These are phyloP conservation scores for Acanthurus leucopareius DNA, from an alignment of 2,797 vertebrate genomes.

Conservation along the genomic window DNA sequence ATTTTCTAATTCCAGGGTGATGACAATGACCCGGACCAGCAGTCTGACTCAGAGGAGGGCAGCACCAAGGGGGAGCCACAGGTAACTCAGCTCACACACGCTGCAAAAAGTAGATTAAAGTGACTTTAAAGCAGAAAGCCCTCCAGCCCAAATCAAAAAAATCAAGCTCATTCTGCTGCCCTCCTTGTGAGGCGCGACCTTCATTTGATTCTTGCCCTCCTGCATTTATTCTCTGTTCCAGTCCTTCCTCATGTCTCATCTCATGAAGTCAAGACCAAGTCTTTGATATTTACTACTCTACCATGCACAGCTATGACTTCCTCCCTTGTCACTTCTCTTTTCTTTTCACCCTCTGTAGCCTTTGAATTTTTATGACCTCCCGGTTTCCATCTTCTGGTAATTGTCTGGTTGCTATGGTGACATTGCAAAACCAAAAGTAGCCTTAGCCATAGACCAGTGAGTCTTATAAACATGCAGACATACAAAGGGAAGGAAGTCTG, in stretches of 20 bases:
- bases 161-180: neutral
- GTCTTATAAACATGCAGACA: constrained; percentile 4
- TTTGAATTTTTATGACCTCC: constrained; percentile 46
- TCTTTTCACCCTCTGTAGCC: constrained; percentile 18
- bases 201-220: constrained; percentile 11
- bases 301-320: constrained; percentile 34
- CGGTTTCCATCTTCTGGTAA: constrained; percentile 62
- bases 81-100: constrained; percentile 78
- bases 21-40: constrained; percentile 96
- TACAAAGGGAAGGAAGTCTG: constrained; percentile 40
- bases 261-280: constrained; percentile 34
- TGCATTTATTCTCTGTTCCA: constrained; percentile 18
- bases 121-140: constrained; percentile 32
- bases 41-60: constrained; percentile 94
- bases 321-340: constrained; percentile 28
- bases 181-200: neutral
- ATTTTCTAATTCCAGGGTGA: constrained; percentile 88
- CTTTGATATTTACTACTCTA: constrained; percentile 55
- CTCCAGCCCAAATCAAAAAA: neutral
- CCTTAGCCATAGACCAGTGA: constrained; percentile 23
- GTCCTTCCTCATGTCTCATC: constrained; percentile 13
- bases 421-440: constrained; percentile 29
- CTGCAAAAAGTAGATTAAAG: constrained; percentile 25
- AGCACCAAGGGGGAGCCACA: constrained; percentile 92
- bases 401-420: constrained; percentile 62